Percentiles rank a stretch among this genome's conserved stretches.
Conservation (phyloP, 2,797 vertebrate genomes). For the Tauraco hartlaubi region DNA sequence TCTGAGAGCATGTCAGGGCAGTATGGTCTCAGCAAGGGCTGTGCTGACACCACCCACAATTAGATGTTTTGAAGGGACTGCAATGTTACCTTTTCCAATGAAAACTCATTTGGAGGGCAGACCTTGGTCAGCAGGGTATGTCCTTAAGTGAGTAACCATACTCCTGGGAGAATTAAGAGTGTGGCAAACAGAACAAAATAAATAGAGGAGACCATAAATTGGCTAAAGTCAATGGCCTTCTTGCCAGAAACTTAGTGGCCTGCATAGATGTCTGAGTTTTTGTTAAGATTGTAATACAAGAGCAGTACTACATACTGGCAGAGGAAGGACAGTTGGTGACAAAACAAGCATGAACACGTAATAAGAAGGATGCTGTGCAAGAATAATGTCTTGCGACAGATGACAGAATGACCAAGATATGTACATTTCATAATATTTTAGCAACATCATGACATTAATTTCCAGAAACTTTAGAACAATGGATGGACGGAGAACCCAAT, state of each 20-base stretch:
- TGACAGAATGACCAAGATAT: neutral
- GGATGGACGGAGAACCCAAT: neutral
- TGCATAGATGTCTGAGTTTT: neutral
- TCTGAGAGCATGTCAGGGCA: neutral
- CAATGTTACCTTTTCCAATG: neutral
- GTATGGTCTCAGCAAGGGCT: neutral
- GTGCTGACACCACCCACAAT: neutral
- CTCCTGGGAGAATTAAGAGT: neutral
- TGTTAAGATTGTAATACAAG: neutral
- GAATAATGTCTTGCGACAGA: neutral
- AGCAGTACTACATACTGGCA: neutral
- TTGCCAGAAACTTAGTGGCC: neutral
- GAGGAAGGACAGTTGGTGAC: neutral
- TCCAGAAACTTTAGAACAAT: neutral
- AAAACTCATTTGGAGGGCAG: neutral
- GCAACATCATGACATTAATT: neutral
- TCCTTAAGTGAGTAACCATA: neutral
- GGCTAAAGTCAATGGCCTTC: neutral
- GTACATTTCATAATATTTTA: neutral
- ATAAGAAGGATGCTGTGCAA: neutral
- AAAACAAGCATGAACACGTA: neutral
- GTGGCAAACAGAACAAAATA: neutral
- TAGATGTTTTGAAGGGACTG: neutral
- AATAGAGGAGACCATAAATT: neutral
- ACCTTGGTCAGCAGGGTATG: neutral